These are phyloP conservation scores for Engraulis encrasicolus DNA, from an alignment of 2,113 vertebrate species.

Conservation along the genomic window DNA sequence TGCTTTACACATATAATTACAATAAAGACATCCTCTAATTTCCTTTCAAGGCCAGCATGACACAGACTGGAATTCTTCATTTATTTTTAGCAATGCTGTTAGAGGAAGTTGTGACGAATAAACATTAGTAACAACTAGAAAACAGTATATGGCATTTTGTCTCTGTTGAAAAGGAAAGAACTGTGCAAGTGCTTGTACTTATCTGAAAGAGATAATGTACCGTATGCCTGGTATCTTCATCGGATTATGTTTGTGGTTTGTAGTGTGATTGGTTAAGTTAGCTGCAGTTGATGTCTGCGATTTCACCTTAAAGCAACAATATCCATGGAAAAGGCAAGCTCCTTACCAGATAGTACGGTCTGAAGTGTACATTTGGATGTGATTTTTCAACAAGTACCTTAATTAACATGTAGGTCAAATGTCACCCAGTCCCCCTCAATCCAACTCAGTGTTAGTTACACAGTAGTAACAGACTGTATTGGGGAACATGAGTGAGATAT, in stretches of 20 bases:
- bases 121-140: background rate
- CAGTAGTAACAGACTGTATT: background rate
- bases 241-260: too few relatives aligned
- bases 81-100: background rate
- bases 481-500: background rate
- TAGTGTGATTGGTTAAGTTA: too few relatives aligned
- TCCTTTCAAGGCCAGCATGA: background rate
- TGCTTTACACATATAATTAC: too few relatives aligned
- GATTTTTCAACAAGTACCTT: background rate
- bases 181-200: background rate
- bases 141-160: background rate
- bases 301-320: background rate
- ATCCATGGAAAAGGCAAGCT: background rate
- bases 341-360: background rate
- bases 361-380: background rate
- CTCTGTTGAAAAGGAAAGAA: background rate
- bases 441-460: background rate
- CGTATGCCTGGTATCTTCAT: too few relatives aligned
- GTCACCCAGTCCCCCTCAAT: background rate
- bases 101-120: background rate
- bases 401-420: background rate
- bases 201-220: background rate
- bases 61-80: background rate
- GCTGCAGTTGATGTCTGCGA: too few relatives aligned
- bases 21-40: background rate